These are phyloP conservation scores for Allacma fusca DNA, from an alignment of 2,888 invertebrate species.

Conservation along the genomic window DNA sequence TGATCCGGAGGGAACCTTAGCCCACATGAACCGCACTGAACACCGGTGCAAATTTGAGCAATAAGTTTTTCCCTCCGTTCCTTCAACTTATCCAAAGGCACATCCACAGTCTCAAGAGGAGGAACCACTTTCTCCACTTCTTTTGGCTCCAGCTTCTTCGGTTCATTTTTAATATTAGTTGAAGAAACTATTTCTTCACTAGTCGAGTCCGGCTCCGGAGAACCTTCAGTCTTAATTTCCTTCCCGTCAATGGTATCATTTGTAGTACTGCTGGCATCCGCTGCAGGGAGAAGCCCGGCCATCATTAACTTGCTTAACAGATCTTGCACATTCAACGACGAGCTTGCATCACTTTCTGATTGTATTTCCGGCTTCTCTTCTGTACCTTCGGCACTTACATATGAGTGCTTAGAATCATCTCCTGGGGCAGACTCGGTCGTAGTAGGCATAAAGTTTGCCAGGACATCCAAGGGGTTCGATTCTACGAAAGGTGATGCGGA, in stretches of 20 bases:
- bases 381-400: slow-evolving; percentile 48
- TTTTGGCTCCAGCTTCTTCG: slow-evolving; percentile 43
- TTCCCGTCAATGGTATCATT: neutral
- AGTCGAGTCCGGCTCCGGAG: neutral
- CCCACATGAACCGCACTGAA: slow-evolving; percentile 97
- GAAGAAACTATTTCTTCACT: slow-evolving; percentile 8
- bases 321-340: slow-evolving; percentile 75
- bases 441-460: slow-evolving; percentile 73
- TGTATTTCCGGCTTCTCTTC: slow-evolving; percentile 1
- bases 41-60: slow-evolving; percentile 79
- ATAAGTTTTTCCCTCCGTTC: slow-evolving; percentile 55
- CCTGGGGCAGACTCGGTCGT: neutral
- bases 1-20: slow-evolving; percentile 90
- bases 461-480: slow-evolving; percentile 68
- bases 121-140: slow-evolving; percentile 52
- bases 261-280: slow-evolving; percentile 18
- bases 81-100: slow-evolving; percentile 55
- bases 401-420: slow-evolving; percentile 36
- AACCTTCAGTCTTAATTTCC: neutral
- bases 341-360: neutral
- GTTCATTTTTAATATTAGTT: slow-evolving; percentile 32
- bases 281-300: slow-evolving; percentile 75
- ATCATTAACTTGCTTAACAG: slow-evolving; percentile 85
- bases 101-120: slow-evolving; percentile 56
- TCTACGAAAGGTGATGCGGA: neutral